phyloP scores from a whole-genome alignment of 2,888 invertebrate species.

The Lithosia quadra region DNA sequence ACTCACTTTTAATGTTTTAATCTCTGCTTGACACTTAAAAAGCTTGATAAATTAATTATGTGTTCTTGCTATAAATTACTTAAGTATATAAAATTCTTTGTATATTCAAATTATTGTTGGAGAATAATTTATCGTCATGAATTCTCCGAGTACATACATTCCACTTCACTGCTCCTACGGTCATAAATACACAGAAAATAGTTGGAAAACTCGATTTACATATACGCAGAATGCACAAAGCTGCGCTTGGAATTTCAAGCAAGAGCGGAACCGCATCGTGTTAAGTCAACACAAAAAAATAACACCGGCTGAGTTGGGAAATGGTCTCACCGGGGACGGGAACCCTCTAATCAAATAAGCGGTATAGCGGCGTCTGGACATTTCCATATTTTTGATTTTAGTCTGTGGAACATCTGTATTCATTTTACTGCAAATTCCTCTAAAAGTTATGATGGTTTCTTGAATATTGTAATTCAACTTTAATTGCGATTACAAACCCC shows the following conservation, averaged over 20 bases:
- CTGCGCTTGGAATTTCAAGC: conserved; percentile 60
- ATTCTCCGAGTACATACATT: conserved; percentile 38
- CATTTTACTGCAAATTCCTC: conserved; percentile 12
- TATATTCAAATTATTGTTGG: neutral
- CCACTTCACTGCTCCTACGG: conserved; percentile 29
- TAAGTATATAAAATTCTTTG: neutral
- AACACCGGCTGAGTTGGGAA: conserved; percentile 26
- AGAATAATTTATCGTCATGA: neutral
- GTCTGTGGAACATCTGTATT: conserved; percentile 23
- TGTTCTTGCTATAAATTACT: neutral
- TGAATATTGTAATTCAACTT: neutral
- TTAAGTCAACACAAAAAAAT: conserved; percentile 54
- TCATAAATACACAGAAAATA: conserved; percentile 52
- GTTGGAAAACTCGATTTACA: conserved; percentile 58
- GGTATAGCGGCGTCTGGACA: conserved; percentile 22
- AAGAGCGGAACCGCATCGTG: conserved; percentile 52
- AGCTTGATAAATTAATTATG: neutral
- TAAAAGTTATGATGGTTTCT: conserved; percentile 8
- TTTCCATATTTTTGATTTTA: conserved; percentile 31
- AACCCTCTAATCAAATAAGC: conserved; percentile 48
- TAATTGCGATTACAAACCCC: neutral
- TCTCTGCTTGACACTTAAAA: neutral
- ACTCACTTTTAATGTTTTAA: neutral
- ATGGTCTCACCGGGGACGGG: conserved; percentile 35
- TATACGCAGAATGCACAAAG: conserved; percentile 49